These are phyloP conservation scores for Triplophysa dalaica DNA, from an alignment of 2,113 vertebrate genomes.

Conservation along the genomic window DNA sequence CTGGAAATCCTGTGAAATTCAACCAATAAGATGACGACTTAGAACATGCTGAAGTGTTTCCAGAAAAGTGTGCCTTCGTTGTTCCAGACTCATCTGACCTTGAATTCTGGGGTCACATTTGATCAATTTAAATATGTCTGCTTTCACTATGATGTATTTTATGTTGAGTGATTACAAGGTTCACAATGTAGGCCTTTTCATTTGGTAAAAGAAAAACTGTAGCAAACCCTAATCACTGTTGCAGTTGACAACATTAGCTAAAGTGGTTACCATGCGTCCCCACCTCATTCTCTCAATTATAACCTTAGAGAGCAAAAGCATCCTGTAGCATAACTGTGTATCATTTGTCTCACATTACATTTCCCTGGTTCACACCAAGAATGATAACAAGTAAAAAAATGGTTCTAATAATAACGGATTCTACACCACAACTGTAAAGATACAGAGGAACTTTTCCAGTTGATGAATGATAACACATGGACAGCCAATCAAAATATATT, in stretches of 20 bases:
- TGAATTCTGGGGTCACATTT: no score
- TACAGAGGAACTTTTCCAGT: neutral
- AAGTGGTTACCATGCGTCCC: neutral
- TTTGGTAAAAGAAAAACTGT: neutral
- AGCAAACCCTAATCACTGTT: neutral
- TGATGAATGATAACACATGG: no score
- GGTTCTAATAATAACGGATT: no score
- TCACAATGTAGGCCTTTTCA: neutral
- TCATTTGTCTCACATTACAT: neutral
- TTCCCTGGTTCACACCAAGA: neutral
- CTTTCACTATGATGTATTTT: no score
- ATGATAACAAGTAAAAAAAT: neutral
- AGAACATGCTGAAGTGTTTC: no score
- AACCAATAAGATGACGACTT: no score
- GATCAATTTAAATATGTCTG: no score
- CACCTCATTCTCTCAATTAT: constrained; percentile 27
- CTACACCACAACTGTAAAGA: no score
- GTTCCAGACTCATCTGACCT: no score
- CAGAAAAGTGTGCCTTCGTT: no score
- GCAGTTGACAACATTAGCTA: constrained; percentile 31
- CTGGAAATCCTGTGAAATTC: no score
- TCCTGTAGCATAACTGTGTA: neutral
- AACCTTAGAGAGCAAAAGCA: neutral
- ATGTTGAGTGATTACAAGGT: neutral
- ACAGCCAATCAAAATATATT: no score